These are phyloP conservation scores for Muscidifurax raptorellus DNA, from an alignment of 1,140 invertebrate genomes.

Conservation along the genomic window DNA sequence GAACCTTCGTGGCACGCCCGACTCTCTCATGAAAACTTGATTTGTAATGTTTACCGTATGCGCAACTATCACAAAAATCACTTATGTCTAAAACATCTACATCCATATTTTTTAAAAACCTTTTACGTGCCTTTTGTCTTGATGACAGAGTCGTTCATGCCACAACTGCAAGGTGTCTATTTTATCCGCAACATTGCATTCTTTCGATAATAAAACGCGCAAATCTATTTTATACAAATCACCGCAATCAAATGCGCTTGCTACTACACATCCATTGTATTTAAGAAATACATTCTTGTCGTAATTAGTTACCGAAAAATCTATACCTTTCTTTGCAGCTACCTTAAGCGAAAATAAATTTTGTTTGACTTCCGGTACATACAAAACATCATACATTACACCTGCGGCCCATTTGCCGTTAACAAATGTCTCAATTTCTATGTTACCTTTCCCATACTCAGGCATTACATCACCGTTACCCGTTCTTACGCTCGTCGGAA, in stretches of 20 bases:
- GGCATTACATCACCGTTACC: neutral
- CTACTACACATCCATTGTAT: constrained; percentile 6
- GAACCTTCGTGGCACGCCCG: too few species aligned
- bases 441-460: too few species aligned
- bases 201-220: neutral
- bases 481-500: neutral
- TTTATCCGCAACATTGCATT: constrained; percentile 4
- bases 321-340: neutral
- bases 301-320: neutral
- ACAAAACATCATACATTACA: neutral
- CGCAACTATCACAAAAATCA: too few species aligned
- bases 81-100: too few species aligned
- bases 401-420: neutral
- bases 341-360: constrained; percentile 11
- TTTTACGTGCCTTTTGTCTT: neutral
- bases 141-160: neutral
- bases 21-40: too few species aligned
- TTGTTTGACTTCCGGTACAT: neutral
- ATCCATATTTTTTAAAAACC: neutral
- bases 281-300: neutral
- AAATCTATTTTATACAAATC: constrained; percentile 40
- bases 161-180: neutral
- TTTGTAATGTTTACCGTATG: too few species aligned
- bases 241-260: neutral
- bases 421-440: neutral